Conservation (phyloP, 2,113 vertebrate species). For the Numida meleagris region DNA sequence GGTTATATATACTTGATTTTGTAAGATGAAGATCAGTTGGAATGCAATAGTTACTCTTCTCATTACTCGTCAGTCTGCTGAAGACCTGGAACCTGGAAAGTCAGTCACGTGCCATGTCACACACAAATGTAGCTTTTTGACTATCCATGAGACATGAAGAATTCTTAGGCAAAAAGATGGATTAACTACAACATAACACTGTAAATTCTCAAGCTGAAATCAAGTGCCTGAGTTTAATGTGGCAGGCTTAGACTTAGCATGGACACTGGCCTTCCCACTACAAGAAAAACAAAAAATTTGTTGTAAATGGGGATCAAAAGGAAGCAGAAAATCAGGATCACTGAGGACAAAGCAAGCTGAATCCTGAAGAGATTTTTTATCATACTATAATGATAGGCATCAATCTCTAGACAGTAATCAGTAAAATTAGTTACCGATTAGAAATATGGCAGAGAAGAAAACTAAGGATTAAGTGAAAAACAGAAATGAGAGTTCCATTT, state of each 20-base stretch:
- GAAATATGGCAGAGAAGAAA: background rate
- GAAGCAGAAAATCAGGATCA: background rate
- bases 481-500: background rate
- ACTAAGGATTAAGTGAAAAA: background rate
- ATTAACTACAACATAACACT: background rate
- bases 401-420: background rate
- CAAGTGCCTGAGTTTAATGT: background rate
- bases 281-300: background rate
- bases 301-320: background rate
- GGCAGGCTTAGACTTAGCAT: background rate
- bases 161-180: background rate
- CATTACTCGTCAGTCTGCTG: background rate
- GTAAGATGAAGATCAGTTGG: background rate
- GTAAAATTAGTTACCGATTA: background rate
- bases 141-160: background rate
- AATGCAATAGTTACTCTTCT: background rate
- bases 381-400: background rate
- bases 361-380: background rate
- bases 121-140: background rate
- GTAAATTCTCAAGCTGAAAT: background rate
- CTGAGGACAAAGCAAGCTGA: background rate
- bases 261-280: background rate
- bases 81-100: background rate
- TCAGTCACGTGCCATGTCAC: background rate
- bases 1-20: background rate